Percentiles rank a stretch among this genome's conserved stretches.
Conservation (phyloP, 2,888 invertebrate species). For the Anaspis maculata region DNA sequence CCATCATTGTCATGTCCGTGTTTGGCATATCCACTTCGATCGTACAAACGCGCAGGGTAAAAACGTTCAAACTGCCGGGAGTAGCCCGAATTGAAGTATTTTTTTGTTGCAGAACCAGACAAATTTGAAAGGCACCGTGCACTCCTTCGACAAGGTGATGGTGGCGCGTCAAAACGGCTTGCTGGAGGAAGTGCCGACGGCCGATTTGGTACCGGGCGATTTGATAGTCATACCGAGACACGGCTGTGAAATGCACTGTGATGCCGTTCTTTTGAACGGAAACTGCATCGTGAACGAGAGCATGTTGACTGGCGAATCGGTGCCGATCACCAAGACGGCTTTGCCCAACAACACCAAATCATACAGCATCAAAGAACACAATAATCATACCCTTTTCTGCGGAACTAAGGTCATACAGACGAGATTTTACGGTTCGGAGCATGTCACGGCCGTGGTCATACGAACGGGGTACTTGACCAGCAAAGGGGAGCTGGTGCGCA, state of each 20-base stretch:
- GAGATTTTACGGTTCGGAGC: conserved; percentile 47
- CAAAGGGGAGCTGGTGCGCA: conserved; percentile 78
- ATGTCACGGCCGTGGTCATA: conserved; percentile 58
- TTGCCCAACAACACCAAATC: conserved; percentile 46
- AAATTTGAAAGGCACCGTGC: conserved; percentile 80
- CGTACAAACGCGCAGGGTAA: conserved; percentile 73
- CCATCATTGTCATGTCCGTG: conserved; percentile 76
- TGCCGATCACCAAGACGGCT: conserved; percentile 69
- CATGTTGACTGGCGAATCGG: conserved; percentile 71
- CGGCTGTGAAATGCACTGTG: conserved; percentile 85
- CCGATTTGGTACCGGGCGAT: conserved; percentile 81
- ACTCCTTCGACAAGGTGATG: conserved; percentile 57
- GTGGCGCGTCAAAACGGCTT: conserved; percentile 48
- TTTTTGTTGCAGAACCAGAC: conserved; percentile 80
- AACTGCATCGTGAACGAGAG: conserved; percentile 90
- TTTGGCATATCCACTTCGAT: conserved; percentile 77
- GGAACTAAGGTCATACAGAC: conserved; percentile 89
- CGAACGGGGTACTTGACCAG: conserved; percentile 85
- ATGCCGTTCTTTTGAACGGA: conserved; percentile 79
- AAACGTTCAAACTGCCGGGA: too few relatives aligned
- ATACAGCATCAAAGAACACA: conserved; percentile 77
- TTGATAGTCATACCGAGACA: conserved; percentile 72
- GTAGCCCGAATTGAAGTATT: neutral
- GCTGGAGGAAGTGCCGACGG: conserved; percentile 56
- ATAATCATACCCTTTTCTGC: conserved; percentile 78